These are phyloP conservation scores for Phyto melanocephala DNA, from an alignment of 2,888 invertebrate species.

Conservation along the genomic window DNA sequence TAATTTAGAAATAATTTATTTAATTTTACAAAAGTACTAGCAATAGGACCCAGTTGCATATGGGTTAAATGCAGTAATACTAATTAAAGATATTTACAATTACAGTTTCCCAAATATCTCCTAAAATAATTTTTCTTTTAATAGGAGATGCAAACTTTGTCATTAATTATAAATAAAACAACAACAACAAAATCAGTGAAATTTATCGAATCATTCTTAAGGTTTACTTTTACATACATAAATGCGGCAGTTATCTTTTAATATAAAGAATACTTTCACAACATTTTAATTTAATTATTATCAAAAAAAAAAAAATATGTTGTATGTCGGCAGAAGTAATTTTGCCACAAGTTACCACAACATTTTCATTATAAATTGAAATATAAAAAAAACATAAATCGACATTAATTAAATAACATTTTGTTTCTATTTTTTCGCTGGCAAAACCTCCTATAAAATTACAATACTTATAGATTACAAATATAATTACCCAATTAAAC, in stretches of 20 bases:
- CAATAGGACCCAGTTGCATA: too few species aligned
- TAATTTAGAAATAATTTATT: too few species aligned
- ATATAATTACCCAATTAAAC: neutral
- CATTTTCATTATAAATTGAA: neutral
- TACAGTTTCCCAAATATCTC: too few species aligned
- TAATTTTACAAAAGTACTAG: too few species aligned
- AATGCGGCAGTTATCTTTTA: neutral
- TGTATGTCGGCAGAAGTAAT: neutral
- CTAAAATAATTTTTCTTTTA: too few species aligned
- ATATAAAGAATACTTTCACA: neutral
- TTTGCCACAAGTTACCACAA: neutral
- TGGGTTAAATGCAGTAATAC: too few species aligned
- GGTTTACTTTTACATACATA: too few species aligned
- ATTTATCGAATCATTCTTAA: too few species aligned
- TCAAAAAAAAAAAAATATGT: neutral
- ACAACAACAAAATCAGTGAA: too few species aligned
- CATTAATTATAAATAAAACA: too few species aligned
- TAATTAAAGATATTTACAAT: too few species aligned
- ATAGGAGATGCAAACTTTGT: too few species aligned
- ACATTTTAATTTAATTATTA: neutral
- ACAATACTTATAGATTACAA: neutral
- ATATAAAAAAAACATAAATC: neutral
- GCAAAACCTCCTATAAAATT: neutral
- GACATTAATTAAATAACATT: neutral
- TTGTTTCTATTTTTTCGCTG: neutral